Conservation (phyloP, 2,113 vertebrate genomes). For the Gobio gobio region DNA sequence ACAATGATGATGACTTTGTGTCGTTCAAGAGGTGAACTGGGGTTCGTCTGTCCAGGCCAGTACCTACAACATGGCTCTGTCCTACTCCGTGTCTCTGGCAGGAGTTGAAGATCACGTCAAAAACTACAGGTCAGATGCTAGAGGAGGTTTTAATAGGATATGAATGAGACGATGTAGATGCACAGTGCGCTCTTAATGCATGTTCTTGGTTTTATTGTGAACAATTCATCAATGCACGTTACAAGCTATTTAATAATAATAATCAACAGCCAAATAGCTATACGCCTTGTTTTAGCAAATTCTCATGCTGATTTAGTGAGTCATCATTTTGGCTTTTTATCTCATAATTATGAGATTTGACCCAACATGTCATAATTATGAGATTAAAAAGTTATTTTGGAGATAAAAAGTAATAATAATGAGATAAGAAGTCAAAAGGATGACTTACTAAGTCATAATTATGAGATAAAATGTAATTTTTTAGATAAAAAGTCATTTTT, state of each 20-base stretch:
- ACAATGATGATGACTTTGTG: not conserved
- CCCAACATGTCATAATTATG: not conserved
- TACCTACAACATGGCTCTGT: conserved; percentile 77
- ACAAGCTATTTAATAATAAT: not conserved
- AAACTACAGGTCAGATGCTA: conserved; percentile 74
- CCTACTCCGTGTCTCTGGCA: conserved; percentile 71
- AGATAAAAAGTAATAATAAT: not conserved
- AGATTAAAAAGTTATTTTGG: too few species aligned
- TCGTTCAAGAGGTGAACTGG: conserved; percentile 76
- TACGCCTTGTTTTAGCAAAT: too few species aligned
- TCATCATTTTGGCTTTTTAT: too few species aligned
- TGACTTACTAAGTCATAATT: not conserved
- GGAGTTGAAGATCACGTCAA: conserved; percentile 79
- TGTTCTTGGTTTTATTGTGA: not conserved
- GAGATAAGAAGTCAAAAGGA: not conserved
- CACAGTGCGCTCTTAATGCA: not conserved
- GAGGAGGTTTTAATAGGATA: too few species aligned
- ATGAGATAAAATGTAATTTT: not conserved
- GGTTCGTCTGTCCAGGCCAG: conserved; percentile 76
- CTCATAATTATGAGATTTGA: not conserved
- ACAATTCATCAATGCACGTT: not conserved
- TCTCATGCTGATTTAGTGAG: too few species aligned
- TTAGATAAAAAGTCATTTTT: too few species aligned
- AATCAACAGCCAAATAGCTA: not conserved
- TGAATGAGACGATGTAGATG: too few species aligned